Evolutionary conservation across 2,113 vertebrate species (phyloP).

Genomic region (Cisticola juncidis): DNA sequence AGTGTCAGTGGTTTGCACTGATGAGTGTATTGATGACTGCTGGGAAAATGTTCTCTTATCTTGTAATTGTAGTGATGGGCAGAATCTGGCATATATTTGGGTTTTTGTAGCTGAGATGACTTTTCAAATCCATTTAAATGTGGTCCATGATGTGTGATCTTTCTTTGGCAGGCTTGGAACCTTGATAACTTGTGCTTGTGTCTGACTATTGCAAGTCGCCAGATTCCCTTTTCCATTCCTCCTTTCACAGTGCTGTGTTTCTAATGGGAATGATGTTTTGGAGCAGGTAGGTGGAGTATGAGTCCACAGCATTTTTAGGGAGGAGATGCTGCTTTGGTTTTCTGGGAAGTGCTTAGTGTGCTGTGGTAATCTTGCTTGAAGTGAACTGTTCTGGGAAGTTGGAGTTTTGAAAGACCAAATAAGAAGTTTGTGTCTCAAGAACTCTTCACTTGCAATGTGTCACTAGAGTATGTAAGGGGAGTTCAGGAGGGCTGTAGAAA

Average conservation of each 20-base stretch:
- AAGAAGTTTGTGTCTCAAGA: neutral
- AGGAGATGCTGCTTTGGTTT: neutral
- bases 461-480: neutral
- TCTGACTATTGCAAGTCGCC: neutral
- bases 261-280: neutral
- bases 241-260: neutral
- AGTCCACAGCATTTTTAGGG: neutral
- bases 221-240: neutral
- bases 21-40: conserved; percentile 46
- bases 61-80: neutral
- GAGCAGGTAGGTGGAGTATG: neutral
- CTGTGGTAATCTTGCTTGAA: neutral
- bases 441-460: neutral
- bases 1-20: conserved; percentile 41
- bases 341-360: neutral
- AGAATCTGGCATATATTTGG: neutral
- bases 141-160: neutral
- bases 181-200: neutral
- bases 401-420: neutral
- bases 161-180: neutral
- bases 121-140: neutral
- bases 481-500: neutral
- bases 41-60: conserved; percentile 44
- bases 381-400: neutral
- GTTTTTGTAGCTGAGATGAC: neutral